Evolutionary conservation across 2,113 vertebrate genomes (phyloP), one percentile per base, ranked within the genome.

Genomic region (Hucho hucho): DNA sequence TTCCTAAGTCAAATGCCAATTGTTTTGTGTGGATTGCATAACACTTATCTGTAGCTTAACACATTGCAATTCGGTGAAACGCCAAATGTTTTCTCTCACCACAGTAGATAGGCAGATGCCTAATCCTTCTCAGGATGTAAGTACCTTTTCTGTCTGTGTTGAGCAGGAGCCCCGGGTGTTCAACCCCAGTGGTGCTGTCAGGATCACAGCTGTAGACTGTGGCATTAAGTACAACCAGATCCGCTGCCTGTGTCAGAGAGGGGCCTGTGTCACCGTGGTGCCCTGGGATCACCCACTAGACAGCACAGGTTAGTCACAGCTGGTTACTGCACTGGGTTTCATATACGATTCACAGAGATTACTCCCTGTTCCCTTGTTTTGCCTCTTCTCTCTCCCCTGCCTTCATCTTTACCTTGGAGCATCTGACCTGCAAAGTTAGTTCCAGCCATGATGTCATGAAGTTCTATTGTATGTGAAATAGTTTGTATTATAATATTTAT

Each of bases 181-280:
- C 85, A 98, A 98, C 89, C 86, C 92, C 0, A 75, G 85, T 0
- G 97, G 96, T 0, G 66, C 65, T 0, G 76, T 94, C 75, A 87
- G 91, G 0, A 93, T 99, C 86, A 93, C 84, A 0, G 94, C 90
- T 0, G 75, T 98, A 4, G 97, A 99, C 85, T 99, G 97, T 0
- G 97, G 97, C 58, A 93, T 99, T 49, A 99, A 99, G 84, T 93
- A 94, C 89, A 98, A 98, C 89, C 97, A 99, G 80, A 94, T 99
- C 74, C 95, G 97, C 64, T 98, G 96, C 83, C 88, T 99, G 68
- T 97, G 96, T 25, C 82, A 85, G 77, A 92, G 95, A 64, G 97
- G 97, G 0, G 97, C 95, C 0, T 43, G 91, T 0, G 95, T 99
- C 56, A 97, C 94, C 0, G 92, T 98, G 0, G 94, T 98, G 12